Conservation (phyloP, 2,888 invertebrate species). For the Stegophylla sp. region DNA sequence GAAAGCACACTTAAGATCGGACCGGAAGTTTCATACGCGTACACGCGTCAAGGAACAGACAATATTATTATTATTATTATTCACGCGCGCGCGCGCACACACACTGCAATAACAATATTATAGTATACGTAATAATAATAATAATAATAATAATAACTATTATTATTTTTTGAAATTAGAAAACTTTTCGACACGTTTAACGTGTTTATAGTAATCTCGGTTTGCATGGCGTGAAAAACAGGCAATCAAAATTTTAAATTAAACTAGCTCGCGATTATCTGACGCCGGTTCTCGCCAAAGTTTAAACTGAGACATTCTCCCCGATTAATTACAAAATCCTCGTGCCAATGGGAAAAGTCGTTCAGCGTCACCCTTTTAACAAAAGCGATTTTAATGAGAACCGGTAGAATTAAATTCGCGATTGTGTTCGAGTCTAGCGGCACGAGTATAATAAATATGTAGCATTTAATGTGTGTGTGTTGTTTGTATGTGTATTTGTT, state of each 20-base stretch:
- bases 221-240: neutral
- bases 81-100: neutral
- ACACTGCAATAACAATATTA: no score
- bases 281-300: neutral
- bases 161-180: constrained; percentile 18
- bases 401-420: neutral
- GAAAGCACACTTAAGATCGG: no score
- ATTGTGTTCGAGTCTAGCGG: no score
- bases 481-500: no score
- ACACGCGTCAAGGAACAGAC: no score
- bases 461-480: no score
- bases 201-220: neutral
- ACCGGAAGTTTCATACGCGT: no score
- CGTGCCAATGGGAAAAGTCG: neutral
- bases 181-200: neutral
- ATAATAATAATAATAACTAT: neutral
- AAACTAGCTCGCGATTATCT: neutral
- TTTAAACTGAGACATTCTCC: neutral
- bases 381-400: neutral
- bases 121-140: no score
- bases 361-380: neutral
- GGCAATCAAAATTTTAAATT: constrained; percentile 14
- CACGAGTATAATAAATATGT: no score
- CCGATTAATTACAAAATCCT: constrained; percentile 14
- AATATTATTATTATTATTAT: neutral